Conservation (phyloP, 2,113 vertebrate species). For the Gambusia affinis region DNA sequence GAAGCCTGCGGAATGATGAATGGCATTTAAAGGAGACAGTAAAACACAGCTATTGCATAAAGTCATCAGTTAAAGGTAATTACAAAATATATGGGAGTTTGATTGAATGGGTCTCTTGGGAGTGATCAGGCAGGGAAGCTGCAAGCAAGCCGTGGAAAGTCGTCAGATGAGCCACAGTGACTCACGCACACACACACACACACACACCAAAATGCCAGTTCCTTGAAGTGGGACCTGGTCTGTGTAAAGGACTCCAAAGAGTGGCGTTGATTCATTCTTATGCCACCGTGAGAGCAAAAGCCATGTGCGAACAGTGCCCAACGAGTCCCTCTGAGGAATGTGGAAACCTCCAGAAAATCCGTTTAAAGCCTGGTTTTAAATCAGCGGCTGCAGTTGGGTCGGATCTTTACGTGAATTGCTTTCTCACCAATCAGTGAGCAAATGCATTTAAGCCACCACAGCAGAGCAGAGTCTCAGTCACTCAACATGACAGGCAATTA, state of each 20-base stretch:
- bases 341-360: slow-evolving; percentile 42
- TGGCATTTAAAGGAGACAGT: slow-evolving; percentile 77
- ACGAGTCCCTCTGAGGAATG: slow-evolving; percentile 35
- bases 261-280: slow-evolving; percentile 63
- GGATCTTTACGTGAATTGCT: slow-evolving; percentile 14
- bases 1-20: slow-evolving; percentile 62
- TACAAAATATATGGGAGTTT: slow-evolving; percentile 76
- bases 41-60: slow-evolving; percentile 74
- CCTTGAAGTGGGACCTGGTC: slow-evolving; percentile 74
- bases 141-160: slow-evolving; percentile 64
- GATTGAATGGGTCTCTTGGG: slow-evolving; percentile 75
- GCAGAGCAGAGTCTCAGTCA: neutral
- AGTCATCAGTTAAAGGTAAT: slow-evolving; percentile 78
- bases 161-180: slow-evolving; percentile 64
- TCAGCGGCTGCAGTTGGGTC: slow-evolving; percentile 12
- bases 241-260: slow-evolving; percentile 74
- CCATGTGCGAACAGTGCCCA: slow-evolving; percentile 45
- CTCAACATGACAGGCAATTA: too few relatives aligned
- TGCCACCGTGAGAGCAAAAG: slow-evolving; percentile 48
- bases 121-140: slow-evolving; percentile 72
- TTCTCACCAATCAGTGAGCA: slow-evolving; percentile 2
- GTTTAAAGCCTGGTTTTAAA: slow-evolving; percentile 29
- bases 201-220: slow-evolving; percentile 58
- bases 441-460: slow-evolving; percentile 9
- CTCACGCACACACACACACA: slow-evolving; percentile 71